Evolutionary conservation across 2,888 invertebrate species (phyloP).

Genomic region (Andrena praecox): DNA sequence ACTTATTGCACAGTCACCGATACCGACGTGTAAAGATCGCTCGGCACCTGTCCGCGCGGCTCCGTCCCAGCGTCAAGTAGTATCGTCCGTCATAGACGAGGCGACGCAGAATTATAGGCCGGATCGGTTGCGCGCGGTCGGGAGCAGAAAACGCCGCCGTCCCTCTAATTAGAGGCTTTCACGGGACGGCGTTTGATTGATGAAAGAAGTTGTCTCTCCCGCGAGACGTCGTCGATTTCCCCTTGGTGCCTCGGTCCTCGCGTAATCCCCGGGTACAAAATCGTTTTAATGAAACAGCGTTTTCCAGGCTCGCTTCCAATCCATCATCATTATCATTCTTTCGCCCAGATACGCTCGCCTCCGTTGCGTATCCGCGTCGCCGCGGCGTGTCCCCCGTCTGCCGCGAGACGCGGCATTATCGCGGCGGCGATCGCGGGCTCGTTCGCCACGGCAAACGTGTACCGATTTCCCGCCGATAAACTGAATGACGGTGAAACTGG

Average conservation of each 20-base stretch:
- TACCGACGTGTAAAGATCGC: background rate
- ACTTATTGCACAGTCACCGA: background rate
- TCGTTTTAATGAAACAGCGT: constrained; percentile 50
- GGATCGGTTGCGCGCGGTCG: constrained; percentile 13
- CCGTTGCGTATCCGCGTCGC: constrained; percentile 30
- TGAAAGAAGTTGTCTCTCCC: constrained; percentile 46
- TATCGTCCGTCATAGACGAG: background rate
- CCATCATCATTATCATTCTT: constrained; percentile 58
- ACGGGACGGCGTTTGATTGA: constrained; percentile 39
- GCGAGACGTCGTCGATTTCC: constrained; percentile 32
- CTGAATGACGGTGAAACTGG: constrained; percentile 66
- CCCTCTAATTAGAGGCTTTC: constrained; percentile 43
- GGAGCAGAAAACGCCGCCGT: background rate
- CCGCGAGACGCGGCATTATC: constrained; percentile 54
- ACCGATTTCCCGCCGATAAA: constrained; percentile 70
- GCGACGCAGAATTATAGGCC: constrained; percentile 14
- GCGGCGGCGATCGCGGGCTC: constrained; percentile 45
- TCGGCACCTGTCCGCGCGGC: background rate
- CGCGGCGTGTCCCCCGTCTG: background rate
- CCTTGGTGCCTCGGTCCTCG: background rate
- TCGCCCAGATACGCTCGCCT: constrained; percentile 34
- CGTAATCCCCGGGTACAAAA: constrained; percentile 42
- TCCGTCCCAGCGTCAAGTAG: constrained; percentile 8
- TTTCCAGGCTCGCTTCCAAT: constrained; percentile 42
- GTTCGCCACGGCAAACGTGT: constrained; percentile 50